Percentiles rank a stretch among this genome's conserved stretches.
Conservation (phyloP, 1,140 invertebrate genomes). For the Achatina immaculata region DNA sequence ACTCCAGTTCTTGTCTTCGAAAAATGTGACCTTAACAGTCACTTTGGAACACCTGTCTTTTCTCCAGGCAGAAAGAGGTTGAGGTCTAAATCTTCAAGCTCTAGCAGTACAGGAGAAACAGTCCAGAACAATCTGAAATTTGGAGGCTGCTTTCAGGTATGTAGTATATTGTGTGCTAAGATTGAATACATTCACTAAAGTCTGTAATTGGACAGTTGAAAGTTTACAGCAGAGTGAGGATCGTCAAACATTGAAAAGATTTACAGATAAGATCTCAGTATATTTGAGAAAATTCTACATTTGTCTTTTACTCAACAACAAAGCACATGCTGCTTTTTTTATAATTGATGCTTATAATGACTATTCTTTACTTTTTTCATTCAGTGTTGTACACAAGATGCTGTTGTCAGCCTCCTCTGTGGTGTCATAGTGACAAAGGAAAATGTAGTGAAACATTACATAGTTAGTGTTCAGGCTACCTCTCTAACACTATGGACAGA, state of each 20-base stretch:
- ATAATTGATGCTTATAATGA: too few species aligned
- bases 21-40: not conserved
- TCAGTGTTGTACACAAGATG: slow-evolving; percentile 15
- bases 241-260: too few species aligned
- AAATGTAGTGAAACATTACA: not conserved
- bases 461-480: slow-evolving; percentile 20
- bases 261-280: too few species aligned
- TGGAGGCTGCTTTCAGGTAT: slow-evolving; percentile 27
- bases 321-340: too few species aligned
- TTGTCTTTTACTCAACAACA: too few species aligned
- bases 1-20: slow-evolving; percentile 23
- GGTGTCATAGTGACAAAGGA: not conserved
- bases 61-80: not conserved
- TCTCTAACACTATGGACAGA: slow-evolving; percentile 17
- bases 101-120: not conserved
- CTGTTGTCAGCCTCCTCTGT: slow-evolving; percentile 12
- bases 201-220: too few species aligned
- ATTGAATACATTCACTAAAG: too few species aligned
- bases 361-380: not conserved
- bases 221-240: too few species aligned
- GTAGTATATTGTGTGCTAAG: too few species aligned
- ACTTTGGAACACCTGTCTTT: not conserved
- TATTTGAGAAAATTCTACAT: too few species aligned
- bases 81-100: not conserved
- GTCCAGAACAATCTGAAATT: slow-evolving; percentile 7